phyloP scores from a whole-genome alignment of 1,140 invertebrate species.

The Latrodectus geometricus region DNA sequence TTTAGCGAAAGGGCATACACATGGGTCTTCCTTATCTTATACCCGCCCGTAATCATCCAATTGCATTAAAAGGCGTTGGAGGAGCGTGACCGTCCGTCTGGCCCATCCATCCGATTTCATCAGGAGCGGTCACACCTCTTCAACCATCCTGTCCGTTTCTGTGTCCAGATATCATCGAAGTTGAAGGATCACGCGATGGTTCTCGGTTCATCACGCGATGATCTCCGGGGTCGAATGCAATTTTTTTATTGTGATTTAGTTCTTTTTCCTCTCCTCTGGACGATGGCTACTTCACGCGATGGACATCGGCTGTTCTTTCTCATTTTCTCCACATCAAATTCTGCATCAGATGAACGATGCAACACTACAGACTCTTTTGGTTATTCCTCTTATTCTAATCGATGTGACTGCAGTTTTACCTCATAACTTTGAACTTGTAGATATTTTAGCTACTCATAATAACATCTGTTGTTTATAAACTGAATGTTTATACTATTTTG shows the following conservation, averaged over 20 bases:
- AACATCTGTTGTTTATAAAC: no score
- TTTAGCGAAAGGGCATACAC: conserved; percentile 19
- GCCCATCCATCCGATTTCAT: conserved; percentile 28
- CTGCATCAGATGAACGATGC: no score
- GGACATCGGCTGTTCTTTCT: background rate
- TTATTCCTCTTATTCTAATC: no score
- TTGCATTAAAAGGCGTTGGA: conserved; percentile 52
- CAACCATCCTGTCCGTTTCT: conserved; percentile 1
- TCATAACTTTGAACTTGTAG: no score
- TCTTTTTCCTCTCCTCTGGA: background rate
- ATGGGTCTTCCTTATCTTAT: conserved; percentile 14
- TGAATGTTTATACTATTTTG: no score
- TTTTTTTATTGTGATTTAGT: background rate
- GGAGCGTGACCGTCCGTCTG: conserved; percentile 50
- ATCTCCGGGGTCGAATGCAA: background rate
- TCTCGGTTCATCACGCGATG: conserved; percentile 16
- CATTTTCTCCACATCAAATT: background rate
- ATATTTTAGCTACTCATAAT: no score
- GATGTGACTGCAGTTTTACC: no score
- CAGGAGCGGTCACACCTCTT: conserved; percentile 52
- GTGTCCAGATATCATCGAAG: conserved; percentile 51
- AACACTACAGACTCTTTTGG: no score
- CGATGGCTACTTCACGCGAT: conserved; percentile 36
- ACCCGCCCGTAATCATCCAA: conserved; percentile 45
- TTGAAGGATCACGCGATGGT: conserved; percentile 43